phyloP scores from a whole-genome alignment of 2,888 invertebrate species.

The Drosophila longiperda region DNA sequence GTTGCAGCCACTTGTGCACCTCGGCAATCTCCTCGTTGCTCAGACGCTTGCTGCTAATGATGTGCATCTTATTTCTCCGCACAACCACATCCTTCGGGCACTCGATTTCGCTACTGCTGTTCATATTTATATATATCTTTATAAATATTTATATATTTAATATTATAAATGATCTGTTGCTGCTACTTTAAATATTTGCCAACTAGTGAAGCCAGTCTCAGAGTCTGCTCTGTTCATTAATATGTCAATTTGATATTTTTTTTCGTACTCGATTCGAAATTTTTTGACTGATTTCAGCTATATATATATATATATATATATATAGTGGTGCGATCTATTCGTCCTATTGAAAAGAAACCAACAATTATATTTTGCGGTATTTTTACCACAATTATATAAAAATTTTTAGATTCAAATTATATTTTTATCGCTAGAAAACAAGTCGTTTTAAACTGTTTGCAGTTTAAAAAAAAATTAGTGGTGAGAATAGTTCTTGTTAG shows the following conservation, averaged over 20 bases:
- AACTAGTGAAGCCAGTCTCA: constrained; percentile 1
- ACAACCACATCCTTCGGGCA: not conserved
- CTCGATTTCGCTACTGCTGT: not conserved
- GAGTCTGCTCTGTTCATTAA: constrained; percentile 18
- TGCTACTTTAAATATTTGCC: not conserved
- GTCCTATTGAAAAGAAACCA: too few species aligned
- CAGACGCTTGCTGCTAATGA: constrained; percentile 32
- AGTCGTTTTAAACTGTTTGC: too few species aligned
- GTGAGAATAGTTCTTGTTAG: not conserved
- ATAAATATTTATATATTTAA: too few species aligned
- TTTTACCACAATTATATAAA: too few species aligned
- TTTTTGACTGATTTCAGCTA: not conserved
- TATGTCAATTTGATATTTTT: not conserved
- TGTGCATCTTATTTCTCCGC: constrained; percentile 48
- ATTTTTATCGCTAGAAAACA: too few species aligned
- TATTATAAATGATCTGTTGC: not conserved
- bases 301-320: too few species aligned
- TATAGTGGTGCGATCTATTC: too few species aligned
- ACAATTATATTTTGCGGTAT: too few species aligned
- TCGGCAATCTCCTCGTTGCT: constrained; percentile 56
- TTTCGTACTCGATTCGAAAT: not conserved
- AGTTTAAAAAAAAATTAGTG: too few species aligned
- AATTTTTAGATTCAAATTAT: too few species aligned
- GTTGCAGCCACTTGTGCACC: constrained; percentile 61
- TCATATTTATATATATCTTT: constrained; percentile 1